A percentile compares a stretch with the other conserved stretches of the same genome.
phyloP scores from a whole-genome alignment of 2,888 invertebrate species.

The Andrena camellia region DNA sequence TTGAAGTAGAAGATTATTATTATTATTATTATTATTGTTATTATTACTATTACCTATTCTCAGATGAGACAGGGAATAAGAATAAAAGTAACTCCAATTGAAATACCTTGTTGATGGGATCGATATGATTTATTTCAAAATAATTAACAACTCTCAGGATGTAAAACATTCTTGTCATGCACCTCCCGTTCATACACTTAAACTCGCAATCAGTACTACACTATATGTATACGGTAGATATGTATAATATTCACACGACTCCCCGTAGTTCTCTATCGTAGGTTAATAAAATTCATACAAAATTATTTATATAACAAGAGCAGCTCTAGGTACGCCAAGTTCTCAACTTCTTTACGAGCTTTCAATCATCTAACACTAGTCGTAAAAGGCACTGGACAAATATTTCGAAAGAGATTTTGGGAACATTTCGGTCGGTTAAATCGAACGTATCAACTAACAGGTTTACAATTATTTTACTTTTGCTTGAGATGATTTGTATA shows the following conservation, averaged over 20 bases:
- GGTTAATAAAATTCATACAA: slow-evolving; percentile 82
- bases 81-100: neutral
- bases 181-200: slow-evolving; percentile 43
- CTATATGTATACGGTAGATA: slow-evolving; percentile 76
- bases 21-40: no score
- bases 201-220: slow-evolving; percentile 60
- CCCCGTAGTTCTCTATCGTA: slow-evolving; percentile 42
- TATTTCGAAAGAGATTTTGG: slow-evolving; percentile 10
- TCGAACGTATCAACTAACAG: slow-evolving; percentile 30
- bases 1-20: no score
- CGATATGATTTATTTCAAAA: slow-evolving; percentile 79
- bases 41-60: neutral
- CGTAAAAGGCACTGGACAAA: slow-evolving; percentile 58
- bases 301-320: slow-evolving; percentile 82
- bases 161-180: slow-evolving; percentile 63
- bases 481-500: slow-evolving; percentile 47
- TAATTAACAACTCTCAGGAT: slow-evolving; percentile 80
- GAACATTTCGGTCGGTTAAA: slow-evolving; percentile 31
- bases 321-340: slow-evolving; percentile 73
- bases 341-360: slow-evolving; percentile 75
- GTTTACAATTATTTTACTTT: slow-evolving; percentile 27
- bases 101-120: slow-evolving; percentile 39
- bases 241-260: slow-evolving; percentile 83
- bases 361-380: slow-evolving; percentile 28
- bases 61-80: neutral